phyloP scores from a whole-genome alignment of 92 coral and sea anemone species.

The Zoanthus gigantus region DNA sequence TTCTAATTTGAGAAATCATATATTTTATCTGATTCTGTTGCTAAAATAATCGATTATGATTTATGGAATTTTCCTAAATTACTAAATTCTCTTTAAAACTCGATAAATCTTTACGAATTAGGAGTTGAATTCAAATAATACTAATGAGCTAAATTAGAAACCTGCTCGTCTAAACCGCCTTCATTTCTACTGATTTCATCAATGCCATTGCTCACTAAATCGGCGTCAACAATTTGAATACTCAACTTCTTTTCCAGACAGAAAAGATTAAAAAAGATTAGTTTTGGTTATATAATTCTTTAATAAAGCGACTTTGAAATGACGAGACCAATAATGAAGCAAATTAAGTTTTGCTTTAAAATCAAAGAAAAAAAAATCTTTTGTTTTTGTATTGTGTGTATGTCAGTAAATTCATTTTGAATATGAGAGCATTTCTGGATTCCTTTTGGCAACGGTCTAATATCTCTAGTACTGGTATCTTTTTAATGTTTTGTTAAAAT shows the following conservation, averaged over 20 bases:
- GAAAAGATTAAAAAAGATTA: slow-evolving; percentile 26
- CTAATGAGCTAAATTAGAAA: background rate
- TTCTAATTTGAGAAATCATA: background rate
- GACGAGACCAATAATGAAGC: background rate
- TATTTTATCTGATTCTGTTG: background rate
- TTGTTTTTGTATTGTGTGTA: background rate
- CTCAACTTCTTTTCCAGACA: slow-evolving; percentile 23
- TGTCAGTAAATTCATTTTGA: background rate
- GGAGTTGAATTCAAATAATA: slow-evolving; percentile 1
- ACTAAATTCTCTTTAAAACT: background rate
- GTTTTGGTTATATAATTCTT: background rate
- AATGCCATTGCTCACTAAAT: slow-evolving; percentile 6
- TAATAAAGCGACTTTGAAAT: background rate
- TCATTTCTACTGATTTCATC: background rate
- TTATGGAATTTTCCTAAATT: background rate
- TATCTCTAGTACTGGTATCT: background rate
- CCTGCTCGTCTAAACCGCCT: background rate
- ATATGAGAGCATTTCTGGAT: background rate
- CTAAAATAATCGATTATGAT: background rate
- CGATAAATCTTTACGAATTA: background rate
- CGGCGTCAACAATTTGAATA: background rate
- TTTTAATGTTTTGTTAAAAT: background rate
- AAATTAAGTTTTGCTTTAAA: background rate
- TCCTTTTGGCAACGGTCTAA: background rate
- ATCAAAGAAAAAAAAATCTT: background rate